Evolutionary conservation across 2,113 vertebrate species (phyloP).

Genomic region (Varanus komodoensis): DNA sequence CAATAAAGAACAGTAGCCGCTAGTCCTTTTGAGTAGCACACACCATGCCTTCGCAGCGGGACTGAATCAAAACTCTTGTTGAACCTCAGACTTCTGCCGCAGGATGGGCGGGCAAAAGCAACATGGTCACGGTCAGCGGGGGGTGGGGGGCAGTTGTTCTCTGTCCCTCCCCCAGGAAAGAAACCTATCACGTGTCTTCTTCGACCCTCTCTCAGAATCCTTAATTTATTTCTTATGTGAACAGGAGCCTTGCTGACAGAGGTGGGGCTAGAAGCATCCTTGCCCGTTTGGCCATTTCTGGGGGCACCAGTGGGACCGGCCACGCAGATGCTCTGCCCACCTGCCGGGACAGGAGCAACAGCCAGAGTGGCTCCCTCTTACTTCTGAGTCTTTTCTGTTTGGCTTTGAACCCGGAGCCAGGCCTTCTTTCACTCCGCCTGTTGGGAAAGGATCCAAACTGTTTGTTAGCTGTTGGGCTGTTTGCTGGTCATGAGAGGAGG

Average conservation of each 20-base stretch:
- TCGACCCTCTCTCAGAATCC: conserved; percentile 81
- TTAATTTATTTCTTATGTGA: conserved; percentile 83
- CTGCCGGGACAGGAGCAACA: conserved; percentile 47
- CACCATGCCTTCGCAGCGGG: conserved; percentile 71
- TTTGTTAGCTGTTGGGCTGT: conserved; percentile 52
- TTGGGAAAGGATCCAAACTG: conserved; percentile 49
- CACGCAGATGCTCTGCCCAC: conserved; percentile 75
- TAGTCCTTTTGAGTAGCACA: conserved; percentile 76
- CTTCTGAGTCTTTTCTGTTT: conserved; percentile 63
- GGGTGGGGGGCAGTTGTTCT: conserved; percentile 49
- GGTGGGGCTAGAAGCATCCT: conserved; percentile 62
- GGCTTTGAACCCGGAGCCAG: conserved; percentile 53
- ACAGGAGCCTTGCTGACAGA: conserved; percentile 74
- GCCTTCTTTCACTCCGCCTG: conserved; percentile 61
- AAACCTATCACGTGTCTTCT: conserved; percentile 81
- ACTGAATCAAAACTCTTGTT: conserved; percentile 73
- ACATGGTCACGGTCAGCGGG: conserved; percentile 63
- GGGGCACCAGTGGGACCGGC: conserved; percentile 68
- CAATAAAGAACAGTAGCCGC: conserved; percentile 99
- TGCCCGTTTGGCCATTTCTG: conserved; percentile 70
- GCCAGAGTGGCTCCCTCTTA: conserved; percentile 50
- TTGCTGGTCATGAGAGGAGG: conserved; percentile 51
- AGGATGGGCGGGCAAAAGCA: conserved; percentile 71
- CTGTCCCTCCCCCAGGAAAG: conserved; percentile 72
- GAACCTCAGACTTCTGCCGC: conserved; percentile 73